Evolutionary conservation across 2,797 vertebrate species (phyloP).

Genomic region (Parauchenoglanis punctatus): DNA sequence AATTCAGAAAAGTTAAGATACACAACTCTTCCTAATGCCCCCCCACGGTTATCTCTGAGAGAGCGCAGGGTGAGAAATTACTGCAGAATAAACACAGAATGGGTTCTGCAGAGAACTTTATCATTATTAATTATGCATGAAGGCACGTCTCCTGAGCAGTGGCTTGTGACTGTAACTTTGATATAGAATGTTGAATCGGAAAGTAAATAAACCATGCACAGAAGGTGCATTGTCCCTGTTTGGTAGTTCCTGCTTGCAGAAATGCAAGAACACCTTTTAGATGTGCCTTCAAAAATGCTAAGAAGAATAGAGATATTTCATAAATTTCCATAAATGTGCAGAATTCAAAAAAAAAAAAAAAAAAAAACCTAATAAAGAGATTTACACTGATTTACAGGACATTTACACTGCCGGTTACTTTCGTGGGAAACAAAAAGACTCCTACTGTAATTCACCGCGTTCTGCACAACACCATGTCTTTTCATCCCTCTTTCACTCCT

Average conservation of each 20-base stretch:
- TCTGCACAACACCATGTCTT: too few species aligned
- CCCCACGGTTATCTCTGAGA: not conserved
- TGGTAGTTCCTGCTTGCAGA: too few species aligned
- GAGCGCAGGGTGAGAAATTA: not conserved
- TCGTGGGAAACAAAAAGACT: not conserved
- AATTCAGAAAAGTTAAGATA: not conserved
- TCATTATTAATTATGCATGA: constrained; percentile 45
- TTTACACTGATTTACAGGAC: not conserved
- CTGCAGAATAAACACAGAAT: not conserved
- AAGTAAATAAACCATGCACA: not conserved
- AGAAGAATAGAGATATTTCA: not conserved
- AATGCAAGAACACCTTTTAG: not conserved
- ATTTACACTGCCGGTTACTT: not conserved
- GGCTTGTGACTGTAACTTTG: constrained; percentile 10
- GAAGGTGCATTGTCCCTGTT: not conserved
- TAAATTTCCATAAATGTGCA: not conserved
- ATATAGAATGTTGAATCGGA: not conserved
- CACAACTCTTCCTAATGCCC: not conserved
- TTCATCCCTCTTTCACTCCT: too few species aligned
- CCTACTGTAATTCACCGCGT: not conserved
- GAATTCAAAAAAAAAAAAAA: not conserved
- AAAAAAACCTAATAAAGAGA: not conserved
- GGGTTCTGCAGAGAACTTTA: constrained; percentile 25
- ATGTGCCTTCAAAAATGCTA: not conserved
- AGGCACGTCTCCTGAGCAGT: constrained; percentile 25